These are phyloP conservation scores for Triops longicaudatus DNA, from an alignment of 1,140 invertebrate genomes.

Conservation along the genomic window DNA sequence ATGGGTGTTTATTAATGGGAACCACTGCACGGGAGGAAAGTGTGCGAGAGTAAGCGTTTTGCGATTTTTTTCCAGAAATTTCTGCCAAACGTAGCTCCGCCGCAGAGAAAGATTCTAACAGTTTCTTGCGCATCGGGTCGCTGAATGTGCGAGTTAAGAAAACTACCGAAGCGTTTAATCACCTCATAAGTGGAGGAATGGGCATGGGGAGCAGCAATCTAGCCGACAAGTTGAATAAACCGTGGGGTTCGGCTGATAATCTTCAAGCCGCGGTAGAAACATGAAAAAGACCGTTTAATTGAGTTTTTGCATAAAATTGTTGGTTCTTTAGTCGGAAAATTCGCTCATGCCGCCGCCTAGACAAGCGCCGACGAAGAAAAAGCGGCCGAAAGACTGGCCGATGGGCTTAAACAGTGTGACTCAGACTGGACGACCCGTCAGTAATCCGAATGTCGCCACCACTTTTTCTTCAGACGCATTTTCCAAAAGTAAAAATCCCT, in stretches of 20 bases:
- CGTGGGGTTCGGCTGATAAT: slow-evolving; percentile 79
- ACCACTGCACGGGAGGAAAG: too few species aligned
- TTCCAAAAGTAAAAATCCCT: slow-evolving; percentile 40
- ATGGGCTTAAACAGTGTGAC: slow-evolving; percentile 20
- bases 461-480: slow-evolving; percentile 36
- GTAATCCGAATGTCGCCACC: slow-evolving; percentile 32
- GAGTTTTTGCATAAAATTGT: not conserved
- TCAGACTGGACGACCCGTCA: slow-evolving; percentile 1
- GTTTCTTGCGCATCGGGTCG: slow-evolving; percentile 81
- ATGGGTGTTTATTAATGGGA: not conserved
- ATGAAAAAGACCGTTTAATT: slow-evolving; percentile 19
- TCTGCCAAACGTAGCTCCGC: slow-evolving; percentile 59
- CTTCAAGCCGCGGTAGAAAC: slow-evolving; percentile 46
- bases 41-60: slow-evolving; percentile 24
- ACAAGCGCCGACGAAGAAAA: slow-evolving; percentile 51
- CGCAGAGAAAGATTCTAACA: slow-evolving; percentile 61
- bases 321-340: slow-evolving; percentile 40
- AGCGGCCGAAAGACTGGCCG: slow-evolving; percentile 43
- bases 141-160: slow-evolving; percentile 83
- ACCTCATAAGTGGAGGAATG: slow-evolving; percentile 66
- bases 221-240: slow-evolving; percentile 59
- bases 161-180: slow-evolving; percentile 80
- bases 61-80: slow-evolving; percentile 53
- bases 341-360: slow-evolving; percentile 62
- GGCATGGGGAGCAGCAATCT: slow-evolving; percentile 40